These are phyloP conservation scores for Tenrec ecaudatus DNA, from an alignment of 2,113 vertebrate genomes.

Conservation along the genomic window DNA sequence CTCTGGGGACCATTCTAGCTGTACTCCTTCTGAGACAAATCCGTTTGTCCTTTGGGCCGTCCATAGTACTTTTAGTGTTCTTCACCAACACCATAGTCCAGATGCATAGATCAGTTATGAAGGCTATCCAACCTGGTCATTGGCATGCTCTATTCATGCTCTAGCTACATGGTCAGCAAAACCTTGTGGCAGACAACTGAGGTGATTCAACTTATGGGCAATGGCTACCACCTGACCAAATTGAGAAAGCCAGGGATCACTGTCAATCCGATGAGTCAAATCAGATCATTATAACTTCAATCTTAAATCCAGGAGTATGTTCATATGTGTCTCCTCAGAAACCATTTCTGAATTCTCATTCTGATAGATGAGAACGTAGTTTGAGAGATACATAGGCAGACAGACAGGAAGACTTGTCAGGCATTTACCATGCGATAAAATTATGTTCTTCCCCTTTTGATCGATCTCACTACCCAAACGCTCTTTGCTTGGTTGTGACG, in stretches of 20 bases:
- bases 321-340: background rate
- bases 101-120: background rate
- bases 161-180: background rate
- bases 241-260: background rate
- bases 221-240: background rate
- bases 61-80: too few relatives aligned
- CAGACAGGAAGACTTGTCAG: background rate
- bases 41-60: too few relatives aligned
- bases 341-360: background rate
- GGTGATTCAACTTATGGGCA: background rate
- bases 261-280: background rate
- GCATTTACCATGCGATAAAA: background rate
- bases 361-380: background rate
- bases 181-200: background rate
- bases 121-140: background rate
- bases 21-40: too few relatives aligned
- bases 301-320: background rate
- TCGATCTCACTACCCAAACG: background rate
- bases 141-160: background rate
- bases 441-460: background rate
- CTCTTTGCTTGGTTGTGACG: slow-evolving; percentile 12
- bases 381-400: background rate
- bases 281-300: background rate
- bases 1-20: too few relatives aligned
- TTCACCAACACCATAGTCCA: too few relatives aligned